phyloP scores from a whole-genome alignment of 2,113 vertebrate species.

The Megalops atlanticus region DNA sequence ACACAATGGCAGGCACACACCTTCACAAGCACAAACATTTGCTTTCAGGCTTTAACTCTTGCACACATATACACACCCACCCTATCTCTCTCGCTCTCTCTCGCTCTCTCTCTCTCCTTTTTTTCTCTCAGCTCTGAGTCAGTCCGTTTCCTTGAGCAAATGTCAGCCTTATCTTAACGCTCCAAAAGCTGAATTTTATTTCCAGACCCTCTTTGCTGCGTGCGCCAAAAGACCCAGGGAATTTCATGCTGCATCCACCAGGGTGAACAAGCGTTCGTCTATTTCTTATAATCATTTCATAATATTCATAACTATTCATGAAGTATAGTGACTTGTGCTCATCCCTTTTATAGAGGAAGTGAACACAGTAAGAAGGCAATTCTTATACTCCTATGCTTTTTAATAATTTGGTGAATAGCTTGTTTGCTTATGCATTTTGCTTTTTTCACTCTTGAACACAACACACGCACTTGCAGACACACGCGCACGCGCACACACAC shows the following conservation, averaged over 20 bases:
- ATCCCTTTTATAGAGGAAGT: neutral
- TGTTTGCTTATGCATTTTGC: no score
- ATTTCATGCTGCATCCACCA: conserved; percentile 6
- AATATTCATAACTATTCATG: conserved; percentile 9
- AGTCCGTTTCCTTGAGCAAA: conserved; percentile 36
- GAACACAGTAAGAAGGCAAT: no score
- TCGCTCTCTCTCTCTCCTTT: neutral
- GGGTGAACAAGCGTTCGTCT: conserved; percentile 2
- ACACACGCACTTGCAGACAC: no score
- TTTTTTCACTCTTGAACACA: no score
- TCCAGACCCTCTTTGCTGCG: conserved; percentile 1
- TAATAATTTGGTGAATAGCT: no score
- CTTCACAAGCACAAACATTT: neutral
- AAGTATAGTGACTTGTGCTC: neutral
- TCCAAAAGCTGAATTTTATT: conserved; percentile 36
- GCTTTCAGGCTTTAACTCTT: neutral
- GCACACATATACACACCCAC: conserved; percentile 1
- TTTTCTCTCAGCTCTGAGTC: conserved; percentile 25
- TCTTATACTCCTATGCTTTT: no score
- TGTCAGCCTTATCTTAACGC: conserved; percentile 44
- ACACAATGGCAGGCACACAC: neutral
- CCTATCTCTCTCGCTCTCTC: neutral
- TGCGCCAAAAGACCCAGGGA: neutral
- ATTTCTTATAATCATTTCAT: neutral
- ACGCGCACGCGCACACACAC: no score